A percentile compares a stretch with the other conserved stretches of the same genome.
Evolutionary conservation across 2,113 vertebrate species (phyloP).

Genomic region (Leptosomus discolor): DNA sequence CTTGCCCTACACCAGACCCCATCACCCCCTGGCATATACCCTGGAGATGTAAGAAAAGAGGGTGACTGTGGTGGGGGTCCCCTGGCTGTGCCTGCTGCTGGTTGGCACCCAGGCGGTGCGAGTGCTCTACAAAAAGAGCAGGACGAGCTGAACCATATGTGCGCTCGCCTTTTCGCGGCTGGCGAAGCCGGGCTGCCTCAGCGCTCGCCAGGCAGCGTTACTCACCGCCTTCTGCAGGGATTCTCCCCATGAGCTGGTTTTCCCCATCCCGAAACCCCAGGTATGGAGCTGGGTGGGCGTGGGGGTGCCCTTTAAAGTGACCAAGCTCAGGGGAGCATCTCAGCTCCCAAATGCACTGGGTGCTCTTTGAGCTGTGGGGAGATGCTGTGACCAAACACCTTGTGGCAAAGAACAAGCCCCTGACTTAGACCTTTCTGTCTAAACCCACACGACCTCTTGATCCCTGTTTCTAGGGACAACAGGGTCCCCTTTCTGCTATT

Average conservation of each 20-base stretch:
- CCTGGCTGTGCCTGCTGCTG: rapidly evolving
- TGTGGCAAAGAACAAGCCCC: not conserved
- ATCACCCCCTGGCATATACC: not conserved
- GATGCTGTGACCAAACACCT: rapidly evolving
- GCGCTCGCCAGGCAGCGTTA: not conserved
- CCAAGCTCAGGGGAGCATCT: not conserved
- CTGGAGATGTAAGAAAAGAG: not conserved
- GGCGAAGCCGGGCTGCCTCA: not conserved
- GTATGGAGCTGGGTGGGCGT: not conserved
- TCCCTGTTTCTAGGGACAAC: rapidly evolving
- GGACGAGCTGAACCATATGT: constrained; percentile 13
- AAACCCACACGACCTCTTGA: rapidly evolving
- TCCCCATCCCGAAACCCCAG: not conserved
- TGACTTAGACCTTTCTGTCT: not conserved
- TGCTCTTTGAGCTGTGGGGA: rapidly evolving
- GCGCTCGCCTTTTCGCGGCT: not conserved
- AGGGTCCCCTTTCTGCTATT: not conserved
- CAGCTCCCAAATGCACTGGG: not conserved
- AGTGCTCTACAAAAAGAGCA: not conserved
- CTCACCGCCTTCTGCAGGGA: not conserved
- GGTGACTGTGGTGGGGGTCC: not conserved
- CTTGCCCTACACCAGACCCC: not conserved
- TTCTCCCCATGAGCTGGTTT: not conserved
- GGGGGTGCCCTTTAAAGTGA: not conserved
- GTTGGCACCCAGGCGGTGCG: not conserved